These are phyloP conservation scores for Verasper variegatus DNA, from an alignment of 2,113 vertebrate species.

Conservation along the genomic window DNA sequence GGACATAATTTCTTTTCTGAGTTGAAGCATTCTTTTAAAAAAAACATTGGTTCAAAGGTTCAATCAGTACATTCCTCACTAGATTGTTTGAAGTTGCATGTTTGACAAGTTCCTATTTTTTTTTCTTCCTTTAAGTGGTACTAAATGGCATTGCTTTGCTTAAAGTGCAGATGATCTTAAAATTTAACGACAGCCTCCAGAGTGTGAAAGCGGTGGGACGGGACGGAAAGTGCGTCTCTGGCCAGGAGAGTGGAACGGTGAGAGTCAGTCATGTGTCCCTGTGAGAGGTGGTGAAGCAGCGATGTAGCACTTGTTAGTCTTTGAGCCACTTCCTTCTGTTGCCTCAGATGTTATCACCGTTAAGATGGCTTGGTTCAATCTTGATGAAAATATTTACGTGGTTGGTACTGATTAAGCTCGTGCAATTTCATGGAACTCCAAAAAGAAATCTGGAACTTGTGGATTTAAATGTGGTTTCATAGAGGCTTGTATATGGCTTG, in stretches of 20 bases:
- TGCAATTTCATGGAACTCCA: too few relatives aligned
- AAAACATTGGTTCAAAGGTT: neutral
- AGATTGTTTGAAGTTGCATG: neutral
- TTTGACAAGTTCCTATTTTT: neutral
- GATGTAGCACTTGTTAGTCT: neutral
- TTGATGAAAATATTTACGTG: too few relatives aligned
- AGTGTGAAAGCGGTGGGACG: neutral
- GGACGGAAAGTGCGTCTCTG: neutral
- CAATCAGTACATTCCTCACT: neutral
- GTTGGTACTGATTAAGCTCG: too few relatives aligned
- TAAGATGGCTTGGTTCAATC: too few relatives aligned
- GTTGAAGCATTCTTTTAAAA: neutral
- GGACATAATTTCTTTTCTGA: constrained; percentile 20
- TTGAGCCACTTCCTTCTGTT: too few relatives aligned
- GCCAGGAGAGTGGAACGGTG: neutral
- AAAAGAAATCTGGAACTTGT: too few relatives aligned
- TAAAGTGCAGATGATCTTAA: neutral
- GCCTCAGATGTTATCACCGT: too few relatives aligned
- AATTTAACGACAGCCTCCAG: neutral
- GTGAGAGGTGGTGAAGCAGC: neutral
- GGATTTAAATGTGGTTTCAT: too few relatives aligned
- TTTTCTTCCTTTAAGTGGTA: neutral
- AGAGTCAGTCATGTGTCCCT: neutral
- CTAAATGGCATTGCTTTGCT: constrained; percentile 15
- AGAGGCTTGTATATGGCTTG: too few relatives aligned